Conservation (phyloP, 2,888 invertebrate species). For the Sarcophaga caerulescens region DNA sequence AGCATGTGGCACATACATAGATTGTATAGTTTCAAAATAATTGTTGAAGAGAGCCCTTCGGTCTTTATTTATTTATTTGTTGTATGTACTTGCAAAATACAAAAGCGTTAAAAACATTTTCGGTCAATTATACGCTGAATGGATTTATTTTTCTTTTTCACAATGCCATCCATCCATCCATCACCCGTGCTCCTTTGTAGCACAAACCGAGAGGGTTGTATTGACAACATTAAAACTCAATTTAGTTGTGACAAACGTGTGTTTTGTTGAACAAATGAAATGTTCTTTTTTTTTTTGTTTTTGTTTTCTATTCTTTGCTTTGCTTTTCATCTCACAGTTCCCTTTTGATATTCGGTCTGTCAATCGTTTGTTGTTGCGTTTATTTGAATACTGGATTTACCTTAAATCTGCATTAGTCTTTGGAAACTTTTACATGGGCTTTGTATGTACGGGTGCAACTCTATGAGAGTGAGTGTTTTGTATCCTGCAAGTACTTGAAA, state of each 20-base stretch:
- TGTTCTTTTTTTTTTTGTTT: slow-evolving; percentile 77
- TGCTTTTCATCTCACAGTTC: not conserved
- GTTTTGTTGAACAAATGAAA: slow-evolving; percentile 78
- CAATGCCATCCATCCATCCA: not conserved
- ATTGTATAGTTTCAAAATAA: not conserved
- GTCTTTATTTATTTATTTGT: not conserved
- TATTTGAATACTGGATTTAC: slow-evolving; percentile 69
- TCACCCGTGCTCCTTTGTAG: not conserved
- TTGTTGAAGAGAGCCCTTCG: slow-evolving; percentile 38
- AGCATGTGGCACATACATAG: slow-evolving; percentile 19
- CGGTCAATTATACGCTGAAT: slow-evolving; percentile 68
- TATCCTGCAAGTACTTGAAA: slow-evolving; percentile 34
- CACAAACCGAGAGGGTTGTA: slow-evolving; percentile 14
- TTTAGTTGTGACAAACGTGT: slow-evolving; percentile 79
- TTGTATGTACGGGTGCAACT: slow-evolving; percentile 26
- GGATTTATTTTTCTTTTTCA: slow-evolving; percentile 34
- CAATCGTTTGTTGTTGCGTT: slow-evolving; percentile 49
- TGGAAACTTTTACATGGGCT: not conserved
- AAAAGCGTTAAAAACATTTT: slow-evolving; percentile 67
- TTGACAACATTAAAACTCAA: slow-evolving; percentile 80
- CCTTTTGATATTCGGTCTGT: not conserved
- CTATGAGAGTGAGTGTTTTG: not conserved
- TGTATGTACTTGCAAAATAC: slow-evolving; percentile 30
- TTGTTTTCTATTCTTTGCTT: not conserved
- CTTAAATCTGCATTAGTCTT: slow-evolving; percentile 37